Percentiles rank a stretch among this genome's conserved stretches.
phyloP scores from a whole-genome alignment of 2,888 invertebrate species.

The Deroplatys truncata region DNA sequence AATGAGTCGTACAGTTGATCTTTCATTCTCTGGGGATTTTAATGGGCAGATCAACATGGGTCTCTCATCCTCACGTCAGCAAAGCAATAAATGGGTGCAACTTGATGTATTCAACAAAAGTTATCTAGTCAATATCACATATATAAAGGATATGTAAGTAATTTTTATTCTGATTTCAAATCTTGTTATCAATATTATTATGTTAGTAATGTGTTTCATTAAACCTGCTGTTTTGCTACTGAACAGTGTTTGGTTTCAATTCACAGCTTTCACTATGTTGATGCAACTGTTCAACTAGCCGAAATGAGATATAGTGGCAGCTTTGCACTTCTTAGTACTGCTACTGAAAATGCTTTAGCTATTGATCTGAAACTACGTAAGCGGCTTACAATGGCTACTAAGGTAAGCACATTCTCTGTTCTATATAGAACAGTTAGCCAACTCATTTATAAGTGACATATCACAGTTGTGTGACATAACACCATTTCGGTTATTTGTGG shows the following conservation, averaged over 20 bases:
- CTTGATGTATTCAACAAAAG: constrained; percentile 28
- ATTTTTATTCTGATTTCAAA: not conserved
- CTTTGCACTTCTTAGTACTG: constrained; percentile 21
- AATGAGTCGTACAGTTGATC: constrained; percentile 32
- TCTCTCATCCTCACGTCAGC: not conserved
- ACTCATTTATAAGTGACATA: too few species aligned
- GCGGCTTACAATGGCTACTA: constrained; percentile 34
- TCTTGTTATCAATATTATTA: not conserved
- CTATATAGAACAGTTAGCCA: too few species aligned
- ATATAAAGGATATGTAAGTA: constrained; percentile 22
- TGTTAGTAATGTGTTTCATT: too few species aligned
- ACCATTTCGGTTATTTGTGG: too few species aligned
- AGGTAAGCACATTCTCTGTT: constrained; percentile 26
- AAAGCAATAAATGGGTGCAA: constrained; percentile 20
- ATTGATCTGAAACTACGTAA: constrained; percentile 35
- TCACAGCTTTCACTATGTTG: constrained; percentile 22
- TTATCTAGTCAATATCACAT: constrained; percentile 23
- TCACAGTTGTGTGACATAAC: too few species aligned
- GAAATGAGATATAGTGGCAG: constrained; percentile 25
- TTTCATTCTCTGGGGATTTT: constrained; percentile 11
- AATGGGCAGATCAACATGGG: not conserved
- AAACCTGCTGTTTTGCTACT: too few species aligned
- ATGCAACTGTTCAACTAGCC: constrained; percentile 21
- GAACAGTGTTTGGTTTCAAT: not conserved
- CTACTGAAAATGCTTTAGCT: constrained; percentile 19